phyloP scores from a whole-genome alignment of 2,797 vertebrate genomes.

The Tympanoctomys barrerae region DNA sequence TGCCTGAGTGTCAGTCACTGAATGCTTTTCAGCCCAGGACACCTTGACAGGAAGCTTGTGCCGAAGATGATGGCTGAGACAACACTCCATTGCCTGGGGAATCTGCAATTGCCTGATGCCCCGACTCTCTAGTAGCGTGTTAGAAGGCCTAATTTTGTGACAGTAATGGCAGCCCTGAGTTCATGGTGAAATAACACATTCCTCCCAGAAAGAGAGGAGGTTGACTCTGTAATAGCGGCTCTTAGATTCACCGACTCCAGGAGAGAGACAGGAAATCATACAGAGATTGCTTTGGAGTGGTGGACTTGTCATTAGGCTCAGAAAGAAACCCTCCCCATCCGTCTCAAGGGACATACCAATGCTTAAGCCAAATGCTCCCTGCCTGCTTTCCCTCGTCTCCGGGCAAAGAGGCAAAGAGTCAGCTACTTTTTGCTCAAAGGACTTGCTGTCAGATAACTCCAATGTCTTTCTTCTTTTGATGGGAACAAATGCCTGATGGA shows the following conservation, averaged over 20 bases:
- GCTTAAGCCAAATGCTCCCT: neutral
- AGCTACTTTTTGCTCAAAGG: neutral
- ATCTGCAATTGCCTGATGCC: accelerated
- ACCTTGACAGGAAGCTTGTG: accelerated
- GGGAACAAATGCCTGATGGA: neutral
- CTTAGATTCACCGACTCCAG: accelerated
- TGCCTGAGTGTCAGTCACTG: accelerated
- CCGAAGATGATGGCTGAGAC: accelerated
- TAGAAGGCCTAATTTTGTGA: neutral
- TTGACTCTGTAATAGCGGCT: accelerated
- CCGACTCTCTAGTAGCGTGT: neutral
- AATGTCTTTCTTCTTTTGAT: neutral
- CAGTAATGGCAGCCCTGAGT: neutral
- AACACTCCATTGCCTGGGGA: neutral
- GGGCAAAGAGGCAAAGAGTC: neutral
- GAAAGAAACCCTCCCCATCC: neutral
- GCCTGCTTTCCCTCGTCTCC: neutral
- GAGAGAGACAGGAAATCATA: neutral
- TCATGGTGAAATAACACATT: neutral
- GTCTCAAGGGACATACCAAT: neutral
- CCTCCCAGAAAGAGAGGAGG: neutral
- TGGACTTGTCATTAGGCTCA: neutral
- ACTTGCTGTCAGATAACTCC: neutral
- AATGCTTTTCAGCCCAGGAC: accelerated
- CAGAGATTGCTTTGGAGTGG: accelerated